Evolutionary conservation across 2,113 vertebrate genomes (phyloP).

Genomic region (Antechinus stuartii): DNA sequence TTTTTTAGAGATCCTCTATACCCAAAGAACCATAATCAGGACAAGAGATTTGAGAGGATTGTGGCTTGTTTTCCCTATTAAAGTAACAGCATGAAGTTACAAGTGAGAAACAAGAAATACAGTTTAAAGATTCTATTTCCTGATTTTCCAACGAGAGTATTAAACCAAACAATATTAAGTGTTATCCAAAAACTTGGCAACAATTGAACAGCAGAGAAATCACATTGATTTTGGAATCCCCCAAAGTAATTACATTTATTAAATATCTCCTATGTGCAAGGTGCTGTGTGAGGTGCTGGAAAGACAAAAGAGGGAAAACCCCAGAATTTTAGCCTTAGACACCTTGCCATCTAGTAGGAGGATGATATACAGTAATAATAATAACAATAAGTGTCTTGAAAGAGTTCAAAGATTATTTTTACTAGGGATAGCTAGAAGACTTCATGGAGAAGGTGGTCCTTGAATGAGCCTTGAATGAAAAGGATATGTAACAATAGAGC

Average conservation of each 20-base stretch:
- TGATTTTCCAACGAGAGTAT: slow-evolving; percentile 30
- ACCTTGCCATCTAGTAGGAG: not conserved
- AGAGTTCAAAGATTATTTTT: not conserved
- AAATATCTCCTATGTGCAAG: not conserved
- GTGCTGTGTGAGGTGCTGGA: not conserved
- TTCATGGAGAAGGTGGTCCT: not conserved
- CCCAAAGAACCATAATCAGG: not conserved
- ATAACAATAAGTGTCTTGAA: not conserved
- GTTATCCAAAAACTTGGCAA: slow-evolving; percentile 51
- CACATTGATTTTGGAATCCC: slow-evolving; percentile 53
- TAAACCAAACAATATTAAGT: slow-evolving; percentile 47
- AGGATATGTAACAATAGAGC: not conserved
- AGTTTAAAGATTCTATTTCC: not conserved
- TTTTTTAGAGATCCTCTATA: not conserved
- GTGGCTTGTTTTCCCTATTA: slow-evolving; percentile 20
- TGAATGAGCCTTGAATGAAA: not conserved
- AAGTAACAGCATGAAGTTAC: slow-evolving; percentile 26
- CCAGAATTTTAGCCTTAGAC: not conserved
- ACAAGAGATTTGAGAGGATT: not conserved
- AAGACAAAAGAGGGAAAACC: not conserved
- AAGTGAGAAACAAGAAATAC: slow-evolving; percentile 2
- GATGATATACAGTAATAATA: not conserved
- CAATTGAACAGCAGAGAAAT: slow-evolving; percentile 51
- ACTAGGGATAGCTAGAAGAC: not conserved
- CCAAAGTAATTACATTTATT: not conserved